Evolutionary conservation across 1,140 invertebrate species (phyloP).

Genomic region (Laupala kohalensis): DNA sequence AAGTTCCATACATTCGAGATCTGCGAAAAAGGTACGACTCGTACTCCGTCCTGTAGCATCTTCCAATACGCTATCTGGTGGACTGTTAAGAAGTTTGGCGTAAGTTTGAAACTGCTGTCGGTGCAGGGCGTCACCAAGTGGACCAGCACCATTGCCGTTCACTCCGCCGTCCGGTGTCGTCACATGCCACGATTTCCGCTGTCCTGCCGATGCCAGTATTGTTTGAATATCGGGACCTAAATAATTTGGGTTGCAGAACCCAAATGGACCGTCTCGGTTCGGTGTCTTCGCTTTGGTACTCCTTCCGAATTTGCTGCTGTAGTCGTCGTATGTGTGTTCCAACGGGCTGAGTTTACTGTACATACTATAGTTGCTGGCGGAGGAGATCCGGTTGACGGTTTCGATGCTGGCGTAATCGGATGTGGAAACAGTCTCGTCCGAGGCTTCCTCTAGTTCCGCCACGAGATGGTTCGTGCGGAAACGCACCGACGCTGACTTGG

Average conservation of each 20-base stretch:
- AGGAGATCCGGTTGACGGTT: slow-evolving; percentile 40
- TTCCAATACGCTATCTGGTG: slow-evolving; percentile 36
- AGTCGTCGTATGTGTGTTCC: neutral
- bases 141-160: neutral
- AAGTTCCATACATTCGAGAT: slow-evolving; percentile 8
- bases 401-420: slow-evolving; percentile 67
- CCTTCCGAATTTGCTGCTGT: neutral
- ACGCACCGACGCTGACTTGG: slow-evolving; percentile 42
- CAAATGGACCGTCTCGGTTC: slow-evolving; percentile 32
- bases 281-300: neutral
- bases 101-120: slow-evolving; percentile 17
- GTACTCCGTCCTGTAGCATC: slow-evolving; percentile 29
- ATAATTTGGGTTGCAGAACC: slow-evolving; percentile 63
- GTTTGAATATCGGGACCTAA: slow-evolving; percentile 43
- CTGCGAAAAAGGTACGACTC: slow-evolving; percentile 17
- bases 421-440: slow-evolving; percentile 46
- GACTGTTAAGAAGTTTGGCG: slow-evolving; percentile 35
- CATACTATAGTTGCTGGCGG: slow-evolving; percentile 33
- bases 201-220: slow-evolving; percentile 25
- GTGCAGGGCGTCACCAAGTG: too few relatives aligned
- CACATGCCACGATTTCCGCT: slow-evolving; percentile 9
- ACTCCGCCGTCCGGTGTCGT: neutral
- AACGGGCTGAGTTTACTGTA: slow-evolving; percentile 17
- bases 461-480: slow-evolving; percentile 30
- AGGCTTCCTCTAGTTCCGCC: slow-evolving; percentile 41